Percentiles rank a stretch among this genome's conserved stretches.
Evolutionary conservation across 2,888 invertebrate genomes (phyloP).

Genomic region (Operophtera brumata): DNA sequence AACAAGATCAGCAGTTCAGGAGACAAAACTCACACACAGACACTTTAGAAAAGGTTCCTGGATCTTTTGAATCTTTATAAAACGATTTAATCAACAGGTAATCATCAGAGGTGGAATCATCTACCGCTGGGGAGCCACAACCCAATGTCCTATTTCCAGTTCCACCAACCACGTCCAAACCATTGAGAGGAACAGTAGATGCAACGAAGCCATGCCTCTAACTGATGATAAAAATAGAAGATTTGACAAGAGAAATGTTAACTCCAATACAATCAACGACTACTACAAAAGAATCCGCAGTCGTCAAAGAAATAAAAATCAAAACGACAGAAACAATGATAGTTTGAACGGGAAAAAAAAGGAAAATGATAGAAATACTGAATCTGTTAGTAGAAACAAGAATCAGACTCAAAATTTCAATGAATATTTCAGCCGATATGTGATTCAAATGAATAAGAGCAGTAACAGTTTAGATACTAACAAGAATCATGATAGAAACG

Average conservation of each 20-base stretch:
- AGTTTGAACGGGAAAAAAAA: conserved; percentile 2
- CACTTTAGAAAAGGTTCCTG: not conserved
- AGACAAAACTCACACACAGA: too few relatives aligned
- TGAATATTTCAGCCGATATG: conserved; percentile 27
- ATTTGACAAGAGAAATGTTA: conserved; percentile 11
- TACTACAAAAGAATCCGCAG: conserved; percentile 18
- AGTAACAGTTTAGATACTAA: conserved; percentile 6
- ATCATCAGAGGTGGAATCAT: conserved; percentile 72
- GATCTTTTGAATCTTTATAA: not conserved
- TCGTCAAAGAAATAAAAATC: conserved; percentile 18
- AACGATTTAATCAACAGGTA: conserved; percentile 47
- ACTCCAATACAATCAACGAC: conserved; percentile 6
- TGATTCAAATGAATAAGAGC: conserved; percentile 26
- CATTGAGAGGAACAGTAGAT: conserved; percentile 49
- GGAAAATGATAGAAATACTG: conserved; percentile 1
- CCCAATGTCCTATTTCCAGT: conserved; percentile 64
- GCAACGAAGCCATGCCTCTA: conserved; percentile 34
- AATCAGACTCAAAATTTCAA: conserved; percentile 16
- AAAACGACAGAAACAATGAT: not conserved
- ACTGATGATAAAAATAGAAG: conserved; percentile 15
- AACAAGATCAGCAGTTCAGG: too few relatives aligned
- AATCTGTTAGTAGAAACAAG: conserved; percentile 4
- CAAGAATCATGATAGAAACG: conserved; percentile 1
- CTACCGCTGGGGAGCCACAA: conserved; percentile 73
- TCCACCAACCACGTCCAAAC: conserved; percentile 50